Conservation (phyloP, 2,797 vertebrate species). For the Bovichtus variegatus region DNA sequence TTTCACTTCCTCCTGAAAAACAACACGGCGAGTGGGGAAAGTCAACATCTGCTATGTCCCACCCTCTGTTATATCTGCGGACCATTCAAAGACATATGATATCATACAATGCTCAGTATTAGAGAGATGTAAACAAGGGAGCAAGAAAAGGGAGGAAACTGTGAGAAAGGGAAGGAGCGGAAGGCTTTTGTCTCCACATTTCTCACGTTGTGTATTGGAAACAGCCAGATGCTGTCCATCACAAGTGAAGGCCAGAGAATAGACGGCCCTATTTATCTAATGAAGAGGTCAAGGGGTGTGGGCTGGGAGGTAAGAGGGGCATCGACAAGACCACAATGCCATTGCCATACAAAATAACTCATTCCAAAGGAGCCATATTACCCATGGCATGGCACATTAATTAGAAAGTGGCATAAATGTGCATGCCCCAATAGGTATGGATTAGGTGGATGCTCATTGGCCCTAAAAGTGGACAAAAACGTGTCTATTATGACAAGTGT, state of each 20-base stretch:
- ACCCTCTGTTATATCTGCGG: conserved; percentile 49
- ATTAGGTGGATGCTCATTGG: conserved; percentile 1
- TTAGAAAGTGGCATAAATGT: conserved; percentile 9
- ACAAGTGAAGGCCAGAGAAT: conserved; percentile 65
- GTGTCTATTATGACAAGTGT: background rate
- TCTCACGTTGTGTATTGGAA: conserved; percentile 75
- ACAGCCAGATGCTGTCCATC: conserved; percentile 78
- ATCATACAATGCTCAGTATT: conserved; percentile 60
- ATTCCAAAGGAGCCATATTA: conserved; percentile 21
- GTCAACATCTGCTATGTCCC: conserved; percentile 76
- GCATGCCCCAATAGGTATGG: background rate
- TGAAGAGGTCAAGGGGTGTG: conserved; percentile 67
- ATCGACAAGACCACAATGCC: conserved; percentile 49
- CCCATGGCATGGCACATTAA: background rate
- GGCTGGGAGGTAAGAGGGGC: conserved; percentile 36
- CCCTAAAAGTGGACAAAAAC: background rate
- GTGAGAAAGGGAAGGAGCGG: conserved; percentile 55
- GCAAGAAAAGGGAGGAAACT: conserved; percentile 63
- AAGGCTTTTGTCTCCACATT: conserved; percentile 70
- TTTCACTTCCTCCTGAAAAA: conserved; percentile 76
- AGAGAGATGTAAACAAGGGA: conserved; percentile 36
- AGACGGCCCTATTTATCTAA: conserved; percentile 75
- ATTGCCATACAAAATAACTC: conserved; percentile 34
- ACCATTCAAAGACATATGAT: conserved; percentile 69
- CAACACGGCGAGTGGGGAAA: conserved; percentile 68